These are phyloP conservation scores for Drosophila tsacasi DNA, from an alignment of 1,140 invertebrate species.

Conservation along the genomic window DNA sequence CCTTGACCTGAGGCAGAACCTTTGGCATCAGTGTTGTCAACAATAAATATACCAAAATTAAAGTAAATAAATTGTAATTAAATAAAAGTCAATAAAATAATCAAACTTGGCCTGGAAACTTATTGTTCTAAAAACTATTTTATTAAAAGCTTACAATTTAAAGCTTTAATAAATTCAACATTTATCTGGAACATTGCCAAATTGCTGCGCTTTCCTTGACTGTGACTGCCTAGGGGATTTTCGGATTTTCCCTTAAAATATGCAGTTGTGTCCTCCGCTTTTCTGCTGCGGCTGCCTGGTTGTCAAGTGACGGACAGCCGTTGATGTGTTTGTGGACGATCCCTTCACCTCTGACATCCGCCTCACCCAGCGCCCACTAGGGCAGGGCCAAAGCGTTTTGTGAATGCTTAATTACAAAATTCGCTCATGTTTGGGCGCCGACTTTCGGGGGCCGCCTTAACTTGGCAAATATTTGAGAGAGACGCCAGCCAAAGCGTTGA, in stretches of 20 bases:
- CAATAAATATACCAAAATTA: neutral
- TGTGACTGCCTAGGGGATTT: neutral
- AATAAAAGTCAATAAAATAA: neutral
- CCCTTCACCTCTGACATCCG: neutral
- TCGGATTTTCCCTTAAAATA: constrained; percentile 44
- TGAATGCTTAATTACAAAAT: constrained; percentile 80
- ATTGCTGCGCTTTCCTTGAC: too few relatives aligned
- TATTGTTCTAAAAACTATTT: neutral
- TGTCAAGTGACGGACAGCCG: constrained; percentile 48
- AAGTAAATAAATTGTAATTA: neutral
- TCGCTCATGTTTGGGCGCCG: constrained; percentile 40
- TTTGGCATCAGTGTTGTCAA: neutral
- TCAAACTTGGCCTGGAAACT: neutral
- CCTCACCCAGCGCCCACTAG: neutral
- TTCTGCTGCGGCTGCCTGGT: constrained; percentile 34
- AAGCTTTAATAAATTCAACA: neutral
- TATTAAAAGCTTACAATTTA: neutral
- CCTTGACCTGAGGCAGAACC: constrained; percentile 27
- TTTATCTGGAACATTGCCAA: neutral
- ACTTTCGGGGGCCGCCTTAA: constrained; percentile 36
- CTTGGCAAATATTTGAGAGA: constrained; percentile 46
- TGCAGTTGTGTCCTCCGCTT: constrained; percentile 28
- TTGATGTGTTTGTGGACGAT: constrained; percentile 44
- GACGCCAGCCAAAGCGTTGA: constrained; percentile 34
- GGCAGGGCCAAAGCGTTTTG: constrained; percentile 49